Evolutionary conservation across 2,888 invertebrate genomes (phyloP).

Genomic region (Andrena chrysosceles): DNA sequence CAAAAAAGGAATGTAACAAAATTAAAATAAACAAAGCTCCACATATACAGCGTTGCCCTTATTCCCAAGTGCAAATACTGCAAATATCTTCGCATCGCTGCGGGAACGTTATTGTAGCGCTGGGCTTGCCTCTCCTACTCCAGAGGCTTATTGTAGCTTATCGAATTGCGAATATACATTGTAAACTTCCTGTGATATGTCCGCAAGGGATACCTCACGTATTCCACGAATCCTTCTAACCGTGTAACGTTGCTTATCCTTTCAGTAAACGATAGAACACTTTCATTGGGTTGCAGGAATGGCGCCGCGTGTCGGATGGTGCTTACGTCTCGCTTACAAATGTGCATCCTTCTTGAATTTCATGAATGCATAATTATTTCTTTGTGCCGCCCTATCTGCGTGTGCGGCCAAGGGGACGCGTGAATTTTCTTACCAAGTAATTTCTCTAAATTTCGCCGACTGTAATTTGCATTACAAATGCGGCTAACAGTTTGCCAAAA

Average conservation of each 20-base stretch:
- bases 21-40: no score
- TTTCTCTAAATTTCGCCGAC: background rate
- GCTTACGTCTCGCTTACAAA: conserved; percentile 58
- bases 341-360: conserved; percentile 59
- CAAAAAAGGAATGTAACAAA: no score
- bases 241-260: conserved; percentile 47
- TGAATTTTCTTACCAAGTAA: conserved; percentile 21
- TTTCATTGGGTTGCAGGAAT: conserved; percentile 54
- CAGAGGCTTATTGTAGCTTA: conserved; percentile 17
- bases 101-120: background rate
- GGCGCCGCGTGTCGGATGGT: conserved; percentile 47
- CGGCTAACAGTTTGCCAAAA: no score
- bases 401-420: background rate
- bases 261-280: conserved; percentile 53
- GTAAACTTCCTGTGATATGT: conserved; percentile 32
- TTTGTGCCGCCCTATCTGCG: conserved; percentile 31
- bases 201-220: conserved; percentile 25
- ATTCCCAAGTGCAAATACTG: background rate
- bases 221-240: conserved; percentile 54
- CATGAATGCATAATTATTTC: conserved; percentile 62
- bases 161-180: conserved; percentile 38
- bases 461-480: background rate
- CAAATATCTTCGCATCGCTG: background rate
- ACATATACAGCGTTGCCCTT: no score
- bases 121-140: background rate